These are phyloP conservation scores for Ceratosolen fusciceps DNA, from an alignment of 1,140 invertebrate species.

Conservation along the genomic window DNA sequence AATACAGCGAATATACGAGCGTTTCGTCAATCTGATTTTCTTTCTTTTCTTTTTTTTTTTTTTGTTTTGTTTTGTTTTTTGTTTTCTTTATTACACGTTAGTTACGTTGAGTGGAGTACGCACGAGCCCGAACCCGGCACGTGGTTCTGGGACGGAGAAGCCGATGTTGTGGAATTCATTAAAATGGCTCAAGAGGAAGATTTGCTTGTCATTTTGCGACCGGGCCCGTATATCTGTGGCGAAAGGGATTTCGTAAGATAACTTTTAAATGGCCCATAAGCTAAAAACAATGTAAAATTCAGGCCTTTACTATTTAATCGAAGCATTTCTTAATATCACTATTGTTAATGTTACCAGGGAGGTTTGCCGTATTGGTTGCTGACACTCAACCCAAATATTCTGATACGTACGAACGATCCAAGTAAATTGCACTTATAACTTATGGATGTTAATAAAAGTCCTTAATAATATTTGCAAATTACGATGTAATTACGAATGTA, in stretches of 20 bases:
- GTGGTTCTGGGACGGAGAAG: constrained; percentile 83
- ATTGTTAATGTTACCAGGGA: constrained; percentile 77
- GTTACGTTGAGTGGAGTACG: constrained; percentile 93
- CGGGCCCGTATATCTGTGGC: constrained; percentile 95
- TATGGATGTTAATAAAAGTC: not conserved
- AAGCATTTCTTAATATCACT: no score
- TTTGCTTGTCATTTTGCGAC: constrained; percentile 86
- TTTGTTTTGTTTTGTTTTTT: no score
- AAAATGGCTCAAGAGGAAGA: constrained; percentile 84
- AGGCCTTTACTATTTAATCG: no score
- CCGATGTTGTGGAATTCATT: constrained; percentile 84
- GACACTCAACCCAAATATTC: constrained; percentile 78
- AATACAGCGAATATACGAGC: no score
- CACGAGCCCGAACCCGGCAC: constrained; percentile 85
- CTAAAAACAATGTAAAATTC: no score
- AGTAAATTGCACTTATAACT: constrained; percentile 65
- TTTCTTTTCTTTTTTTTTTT: no score
- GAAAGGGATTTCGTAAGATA: constrained; percentile 81
- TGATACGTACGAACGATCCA: constrained; percentile 77
- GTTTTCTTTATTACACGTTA: no score
- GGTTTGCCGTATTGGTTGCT: constrained; percentile 89
- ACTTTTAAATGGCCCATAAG: no score
- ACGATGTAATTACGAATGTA: no score
- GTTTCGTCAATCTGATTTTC: no score
- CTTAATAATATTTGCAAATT: not conserved